phyloP scores from a whole-genome alignment of 2,797 vertebrate species.

The Anisognathus igniventris region DNA sequence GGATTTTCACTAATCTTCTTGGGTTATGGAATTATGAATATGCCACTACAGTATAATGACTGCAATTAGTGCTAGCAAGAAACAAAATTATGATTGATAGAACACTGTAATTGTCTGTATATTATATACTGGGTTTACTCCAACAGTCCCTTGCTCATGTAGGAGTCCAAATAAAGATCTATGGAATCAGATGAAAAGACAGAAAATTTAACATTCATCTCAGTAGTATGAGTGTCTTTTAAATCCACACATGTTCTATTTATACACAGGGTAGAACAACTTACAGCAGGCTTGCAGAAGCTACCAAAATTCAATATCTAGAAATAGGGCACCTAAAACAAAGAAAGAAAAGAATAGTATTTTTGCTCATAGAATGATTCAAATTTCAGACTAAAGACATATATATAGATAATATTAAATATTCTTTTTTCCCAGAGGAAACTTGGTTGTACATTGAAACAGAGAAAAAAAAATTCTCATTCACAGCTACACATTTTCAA shows the following conservation, averaged over 20 bases:
- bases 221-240: not conserved
- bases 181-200: not conserved
- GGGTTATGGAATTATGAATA: not conserved
- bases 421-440: not conserved
- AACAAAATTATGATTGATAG: conserved; percentile 10
- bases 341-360: not conserved
- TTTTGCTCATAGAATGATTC: not conserved
- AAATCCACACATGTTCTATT: not conserved
- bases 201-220: not conserved
- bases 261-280: not conserved
- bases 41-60: not conserved
- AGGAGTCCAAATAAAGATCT: not conserved
- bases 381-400: not conserved
- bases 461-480: fast-evolving
- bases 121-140: not conserved
- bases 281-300: not conserved
- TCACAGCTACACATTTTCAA: not conserved
- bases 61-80: not conserved
- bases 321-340: not conserved
- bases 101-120: not conserved
- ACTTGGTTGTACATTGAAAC: not conserved
- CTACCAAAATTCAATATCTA: not conserved
- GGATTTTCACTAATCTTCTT: conserved; percentile 10
- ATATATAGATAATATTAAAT: not conserved
- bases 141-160: not conserved